Evolutionary conservation across 2,797 vertebrate species (phyloP).

Genomic region (Acomys russatus): DNA sequence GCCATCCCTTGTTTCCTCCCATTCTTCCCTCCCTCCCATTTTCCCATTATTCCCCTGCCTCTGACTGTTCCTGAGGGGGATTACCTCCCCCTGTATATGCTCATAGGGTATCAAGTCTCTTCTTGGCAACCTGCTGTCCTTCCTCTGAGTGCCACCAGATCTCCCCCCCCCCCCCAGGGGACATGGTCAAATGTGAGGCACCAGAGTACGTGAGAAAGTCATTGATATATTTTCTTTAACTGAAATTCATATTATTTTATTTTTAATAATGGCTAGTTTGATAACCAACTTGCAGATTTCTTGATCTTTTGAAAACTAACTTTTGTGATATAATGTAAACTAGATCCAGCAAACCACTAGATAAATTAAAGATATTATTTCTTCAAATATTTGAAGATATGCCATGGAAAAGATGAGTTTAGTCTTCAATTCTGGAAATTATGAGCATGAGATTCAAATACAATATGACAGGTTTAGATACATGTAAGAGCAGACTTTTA

Average conservation of each 20-base stretch:
- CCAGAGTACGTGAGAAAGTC: no score
- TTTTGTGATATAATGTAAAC: not conserved
- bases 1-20: no score
- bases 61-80: no score
- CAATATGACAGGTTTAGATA: not conserved
- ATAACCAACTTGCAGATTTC: conserved; percentile 24
- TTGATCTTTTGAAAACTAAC: conserved; percentile 20
- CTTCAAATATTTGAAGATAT: conserved; percentile 54
- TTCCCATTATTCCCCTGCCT: no score
- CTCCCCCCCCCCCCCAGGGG: no score
- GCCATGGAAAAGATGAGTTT: not conserved
- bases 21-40: no score
- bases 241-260: conserved; percentile 31
- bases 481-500: not conserved
- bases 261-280: conserved; percentile 50
- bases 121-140: no score
- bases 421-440: not conserved
- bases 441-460: not conserved
- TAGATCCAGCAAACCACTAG: not conserved
- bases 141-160: no score
- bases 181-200: no score
- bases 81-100: no score
- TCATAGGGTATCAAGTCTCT: no score
- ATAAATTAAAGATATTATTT: not conserved
- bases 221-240: conserved; percentile 5